These are phyloP conservation scores for Palythoa grandiflora DNA, from an alignment of 92 coral and sea anemone genomes.

Conservation along the genomic window DNA sequence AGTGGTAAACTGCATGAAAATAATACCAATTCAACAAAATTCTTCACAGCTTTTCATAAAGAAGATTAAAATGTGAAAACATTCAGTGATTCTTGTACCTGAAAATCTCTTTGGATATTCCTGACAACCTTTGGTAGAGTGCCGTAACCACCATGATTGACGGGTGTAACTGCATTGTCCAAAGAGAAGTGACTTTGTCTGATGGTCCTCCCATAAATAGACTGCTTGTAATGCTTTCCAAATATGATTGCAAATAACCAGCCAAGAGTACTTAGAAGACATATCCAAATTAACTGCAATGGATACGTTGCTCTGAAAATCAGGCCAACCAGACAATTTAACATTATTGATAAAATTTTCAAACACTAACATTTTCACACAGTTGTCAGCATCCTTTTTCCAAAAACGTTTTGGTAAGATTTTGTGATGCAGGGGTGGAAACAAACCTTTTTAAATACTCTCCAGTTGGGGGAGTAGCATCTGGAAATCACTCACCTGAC, in stretches of 20 bases:
- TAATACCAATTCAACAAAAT: too few species aligned
- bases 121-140: slow-evolving; percentile 72
- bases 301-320: slow-evolving; percentile 4
- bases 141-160: slow-evolving; percentile 85
- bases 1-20: too few species aligned
- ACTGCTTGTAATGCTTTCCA: slow-evolving; percentile 76
- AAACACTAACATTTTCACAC: too few species aligned
- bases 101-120: slow-evolving; percentile 58
- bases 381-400: too few species aligned
- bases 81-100: slow-evolving; percentile 44
- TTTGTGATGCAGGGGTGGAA: too few species aligned
- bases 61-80: too few species aligned
- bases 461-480: too few species aligned
- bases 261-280: slow-evolving; percentile 7
- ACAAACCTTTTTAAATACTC: too few species aligned
- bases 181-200: slow-evolving; percentile 63
- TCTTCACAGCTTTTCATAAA: neutral
- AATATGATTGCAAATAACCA: slow-evolving; percentile 60
- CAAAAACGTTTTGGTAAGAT: too few species aligned
- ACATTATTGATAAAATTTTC: too few species aligned
- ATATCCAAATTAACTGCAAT: neutral
- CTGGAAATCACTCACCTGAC: too few species aligned
- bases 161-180: slow-evolving; percentile 47
- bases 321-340: neutral
- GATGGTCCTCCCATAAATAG: slow-evolving; percentile 75